A percentile compares a stretch with the other conserved stretches of the same genome.
Conservation (phyloP, 2,113 vertebrate genomes). For the Pelobates fuscus region DNA sequence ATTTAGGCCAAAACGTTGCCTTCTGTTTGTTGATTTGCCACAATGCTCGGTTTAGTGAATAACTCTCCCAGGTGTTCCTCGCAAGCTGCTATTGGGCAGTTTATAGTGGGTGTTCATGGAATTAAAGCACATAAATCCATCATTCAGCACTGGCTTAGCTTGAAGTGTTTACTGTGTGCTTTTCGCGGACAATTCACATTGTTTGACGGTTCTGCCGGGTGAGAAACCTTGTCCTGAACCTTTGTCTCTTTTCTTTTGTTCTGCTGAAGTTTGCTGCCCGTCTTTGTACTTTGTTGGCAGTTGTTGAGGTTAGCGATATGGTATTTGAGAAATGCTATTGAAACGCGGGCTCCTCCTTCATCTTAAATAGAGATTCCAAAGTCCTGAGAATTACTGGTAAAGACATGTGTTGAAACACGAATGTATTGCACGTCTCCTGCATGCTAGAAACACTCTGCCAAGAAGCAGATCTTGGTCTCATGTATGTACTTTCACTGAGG, state of each 20-base stretch:
- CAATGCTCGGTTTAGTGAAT: no score
- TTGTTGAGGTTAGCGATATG: slow-evolving; percentile 40
- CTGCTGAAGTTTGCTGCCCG: slow-evolving; percentile 60
- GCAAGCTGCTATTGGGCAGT: no score
- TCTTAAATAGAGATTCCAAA: neutral
- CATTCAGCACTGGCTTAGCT: slow-evolving; percentile 71
- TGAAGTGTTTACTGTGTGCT: slow-evolving; percentile 63
- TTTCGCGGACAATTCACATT: slow-evolving; percentile 64
- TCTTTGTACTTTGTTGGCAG: slow-evolving; percentile 49
- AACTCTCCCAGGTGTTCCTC: no score
- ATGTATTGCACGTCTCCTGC: neutral
- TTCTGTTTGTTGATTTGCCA: no score
- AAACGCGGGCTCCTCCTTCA: neutral
- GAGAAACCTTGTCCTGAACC: slow-evolving; percentile 54
- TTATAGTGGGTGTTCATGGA: no score
- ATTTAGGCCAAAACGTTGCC: no score
- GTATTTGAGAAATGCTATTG: slow-evolving; percentile 29
- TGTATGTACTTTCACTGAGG: no score
- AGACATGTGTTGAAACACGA: neutral
- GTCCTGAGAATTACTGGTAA: neutral
- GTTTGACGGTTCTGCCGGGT: slow-evolving; percentile 59
- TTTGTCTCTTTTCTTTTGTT: slow-evolving; percentile 57
- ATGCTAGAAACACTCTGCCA: no score
- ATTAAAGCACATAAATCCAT: slow-evolving; percentile 64
- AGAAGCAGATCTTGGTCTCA: no score